Evolutionary conservation across 2,797 vertebrate species (phyloP), one percentile per base, ranked within the genome.

Genomic region (Otus scops): DNA sequence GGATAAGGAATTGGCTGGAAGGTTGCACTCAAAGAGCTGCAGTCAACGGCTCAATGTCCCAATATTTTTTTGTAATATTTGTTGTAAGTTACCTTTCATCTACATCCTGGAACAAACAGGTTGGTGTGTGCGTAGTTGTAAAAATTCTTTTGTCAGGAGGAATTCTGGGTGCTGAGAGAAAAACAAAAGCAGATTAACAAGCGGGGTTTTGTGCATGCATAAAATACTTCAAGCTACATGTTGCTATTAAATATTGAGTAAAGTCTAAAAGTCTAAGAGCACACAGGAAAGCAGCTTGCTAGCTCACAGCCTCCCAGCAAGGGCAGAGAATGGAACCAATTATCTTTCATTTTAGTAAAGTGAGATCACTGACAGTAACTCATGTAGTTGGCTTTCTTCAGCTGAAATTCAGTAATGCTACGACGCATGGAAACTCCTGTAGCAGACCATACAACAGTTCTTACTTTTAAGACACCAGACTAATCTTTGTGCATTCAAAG

Each of bases 141-240:
- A 99, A 99, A 91, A 99, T 98, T 53, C 99, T 98, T 97, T 99
- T 99, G 97, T 99, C 99, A 7, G 99, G 98, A 78, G 99, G 99
- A 96, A 99, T 99, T 97, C 99, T 98, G 68, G 99, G 99, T 36
- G 99, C 99, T 99, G 95, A 86, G 94, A 94, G 47, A 91, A 97
- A 86, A 95, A 67, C 47, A 91, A 90, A 75, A 95, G 14, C 26
- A 39, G 18, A 65, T 91, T 60, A 90, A 47, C 16, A 78, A 48
- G 9, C 21, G 22, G 23, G 4, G 0, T 0, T 18, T 64, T 68
- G 59, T 54, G 26, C 12, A n/a, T 19, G 65, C 1, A n/a, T 27
- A 26, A 14, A 61, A 19, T 13, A 64, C 18, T 75, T 68, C 4
- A 78, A 61, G 26, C 10, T 69, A 23, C 11, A 34, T 22, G 21